Conservation (phyloP, 1,140 invertebrate species). For the Cotesia typhae region DNA sequence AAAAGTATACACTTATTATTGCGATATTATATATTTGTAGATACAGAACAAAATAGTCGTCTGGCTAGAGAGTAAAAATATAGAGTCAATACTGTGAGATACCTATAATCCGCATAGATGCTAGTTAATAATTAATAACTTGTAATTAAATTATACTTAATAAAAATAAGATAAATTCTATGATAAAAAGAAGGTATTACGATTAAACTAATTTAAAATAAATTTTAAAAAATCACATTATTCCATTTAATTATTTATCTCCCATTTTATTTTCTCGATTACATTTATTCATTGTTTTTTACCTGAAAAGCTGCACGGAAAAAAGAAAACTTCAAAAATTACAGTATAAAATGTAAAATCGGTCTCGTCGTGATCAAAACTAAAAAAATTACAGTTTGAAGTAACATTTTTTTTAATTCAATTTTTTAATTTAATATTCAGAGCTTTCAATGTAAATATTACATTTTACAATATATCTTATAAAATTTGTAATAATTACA, state of each 20-base stretch:
- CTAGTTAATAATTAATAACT: conserved; percentile 24
- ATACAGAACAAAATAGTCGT: conserved; percentile 56
- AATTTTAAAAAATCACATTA: conserved; percentile 7
- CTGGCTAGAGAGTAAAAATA: conserved; percentile 51
- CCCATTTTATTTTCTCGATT: no score
- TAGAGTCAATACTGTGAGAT: conserved; percentile 63
- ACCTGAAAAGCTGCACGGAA: no score
- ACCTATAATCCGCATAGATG: conserved; percentile 53
- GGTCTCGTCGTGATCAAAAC: no score
- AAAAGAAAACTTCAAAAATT: no score
- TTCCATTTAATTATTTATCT: background rate
- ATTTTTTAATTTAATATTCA: no score
- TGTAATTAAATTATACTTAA: conserved; percentile 12
- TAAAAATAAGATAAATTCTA: conserved; percentile 29
- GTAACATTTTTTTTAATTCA: no score
- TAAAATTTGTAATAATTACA: no score
- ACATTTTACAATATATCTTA: no score
- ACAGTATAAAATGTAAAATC: no score
- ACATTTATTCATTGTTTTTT: no score
- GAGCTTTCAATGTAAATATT: no score
- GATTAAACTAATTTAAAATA: conserved; percentile 28
- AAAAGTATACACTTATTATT: conserved; percentile 47
- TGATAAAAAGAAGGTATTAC: conserved; percentile 26
- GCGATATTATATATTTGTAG: conserved; percentile 59
- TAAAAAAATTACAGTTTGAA: no score